Evolutionary conservation across 2,113 vertebrate genomes (phyloP).

Genomic region (Leucopternis melanops): DNA sequence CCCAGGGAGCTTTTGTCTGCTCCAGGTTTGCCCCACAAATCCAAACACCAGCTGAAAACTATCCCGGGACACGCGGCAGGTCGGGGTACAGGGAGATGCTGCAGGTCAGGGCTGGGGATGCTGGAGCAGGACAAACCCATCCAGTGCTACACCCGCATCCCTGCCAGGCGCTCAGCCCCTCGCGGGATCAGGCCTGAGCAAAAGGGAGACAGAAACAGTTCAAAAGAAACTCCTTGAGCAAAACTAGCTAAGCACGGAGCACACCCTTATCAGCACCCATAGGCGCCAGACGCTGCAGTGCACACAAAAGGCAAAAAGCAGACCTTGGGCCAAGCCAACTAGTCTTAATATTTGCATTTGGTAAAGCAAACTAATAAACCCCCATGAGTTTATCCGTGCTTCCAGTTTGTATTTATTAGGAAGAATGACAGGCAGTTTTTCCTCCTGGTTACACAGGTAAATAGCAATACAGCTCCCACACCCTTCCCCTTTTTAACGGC

Average conservation of each 20-base stretch:
- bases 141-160: neutral
- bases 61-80: rapidly evolving
- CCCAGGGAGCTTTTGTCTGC: neutral
- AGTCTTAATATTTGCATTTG: constrained; percentile 56
- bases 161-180: neutral
- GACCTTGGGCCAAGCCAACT: neutral
- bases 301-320: constrained; percentile 48
- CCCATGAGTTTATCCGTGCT: neutral
- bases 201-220: neutral
- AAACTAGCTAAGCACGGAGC: neutral
- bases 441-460: constrained; percentile 9
- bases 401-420: constrained; percentile 44
- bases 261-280: neutral
- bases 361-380: constrained; percentile 72
- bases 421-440: neutral
- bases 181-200: neutral
- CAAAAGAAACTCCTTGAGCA: neutral
- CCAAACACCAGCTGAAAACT: neutral
- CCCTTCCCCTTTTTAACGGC: neutral
- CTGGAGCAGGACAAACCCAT: neutral
- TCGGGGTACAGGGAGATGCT: rapidly evolving
- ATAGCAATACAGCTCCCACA: neutral
- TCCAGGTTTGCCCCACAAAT: neutral
- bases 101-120: neutral
- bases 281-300: neutral